phyloP scores from a whole-genome alignment of 37 sponge, comb jelly and placozoan genomes.

The Hormiphora californensis region DNA sequence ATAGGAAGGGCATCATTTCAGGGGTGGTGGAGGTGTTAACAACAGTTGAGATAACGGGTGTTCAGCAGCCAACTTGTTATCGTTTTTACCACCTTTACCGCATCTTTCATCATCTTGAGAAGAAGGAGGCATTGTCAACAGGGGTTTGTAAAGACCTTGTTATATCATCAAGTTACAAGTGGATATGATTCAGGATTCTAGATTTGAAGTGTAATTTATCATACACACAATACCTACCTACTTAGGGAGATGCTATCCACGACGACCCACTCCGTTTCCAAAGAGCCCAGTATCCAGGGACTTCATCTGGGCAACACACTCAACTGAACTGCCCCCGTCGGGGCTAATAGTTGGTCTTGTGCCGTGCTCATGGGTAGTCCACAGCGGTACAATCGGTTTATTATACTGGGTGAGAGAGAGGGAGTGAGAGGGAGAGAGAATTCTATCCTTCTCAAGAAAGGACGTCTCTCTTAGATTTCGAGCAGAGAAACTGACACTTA shows the following conservation, averaged over 20 bases:
- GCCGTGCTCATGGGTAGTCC: not conserved
- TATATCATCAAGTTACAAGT: too few species aligned
- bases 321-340: not conserved
- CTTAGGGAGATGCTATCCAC: slow-evolving; percentile 13
- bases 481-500: not conserved
- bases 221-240: not conserved
- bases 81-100: slow-evolving; percentile 22
- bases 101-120: slow-evolving; percentile 40
- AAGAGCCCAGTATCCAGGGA: slow-evolving; percentile 24
- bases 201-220: not conserved
- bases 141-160: too few species aligned
- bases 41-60: not conserved
- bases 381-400: not conserved
- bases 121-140: too few species aligned
- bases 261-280: slow-evolving; percentile 35
- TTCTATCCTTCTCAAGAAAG: not conserved
- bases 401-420: not conserved
- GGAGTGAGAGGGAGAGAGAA: not conserved
- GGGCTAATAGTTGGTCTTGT: slow-evolving; percentile 21
- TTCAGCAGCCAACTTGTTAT: not conserved
- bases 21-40: not conserved
- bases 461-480: not conserved
- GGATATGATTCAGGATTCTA: too few species aligned
- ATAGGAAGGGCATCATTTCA: slow-evolving; percentile 8
- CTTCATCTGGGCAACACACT: not conserved